phyloP scores from a whole-genome alignment of 2,888 invertebrate genomes.

The Epicampocera succincta region DNA sequence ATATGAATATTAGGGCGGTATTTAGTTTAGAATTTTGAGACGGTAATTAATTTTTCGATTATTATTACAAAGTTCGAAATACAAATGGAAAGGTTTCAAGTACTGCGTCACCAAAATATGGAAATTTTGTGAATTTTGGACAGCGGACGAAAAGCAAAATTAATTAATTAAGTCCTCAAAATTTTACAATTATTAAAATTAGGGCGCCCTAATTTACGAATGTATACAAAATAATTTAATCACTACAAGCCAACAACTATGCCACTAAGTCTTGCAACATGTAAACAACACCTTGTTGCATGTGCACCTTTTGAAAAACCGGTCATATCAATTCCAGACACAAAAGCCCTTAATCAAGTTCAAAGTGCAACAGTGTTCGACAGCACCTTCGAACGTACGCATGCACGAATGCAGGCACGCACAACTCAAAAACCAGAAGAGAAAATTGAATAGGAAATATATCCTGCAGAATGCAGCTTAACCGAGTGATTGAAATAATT shows the following conservation, averaged over 20 bases:
- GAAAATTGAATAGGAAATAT: neutral
- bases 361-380: slow-evolving; percentile 73
- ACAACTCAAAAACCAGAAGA: neutral
- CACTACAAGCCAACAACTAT: slow-evolving; percentile 5
- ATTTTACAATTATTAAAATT: too few relatives aligned
- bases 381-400: slow-evolving; percentile 16
- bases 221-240: neutral
- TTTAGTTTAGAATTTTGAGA: too few relatives aligned
- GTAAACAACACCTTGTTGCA: slow-evolving; percentile 45
- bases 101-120: too few relatives aligned
- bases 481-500: slow-evolving; percentile 15
- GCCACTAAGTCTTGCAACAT: neutral
- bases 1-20: too few relatives aligned
- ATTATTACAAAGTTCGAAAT: too few relatives aligned
- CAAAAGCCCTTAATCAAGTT: slow-evolving; percentile 40
- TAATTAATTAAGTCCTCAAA: too few relatives aligned
- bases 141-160: too few relatives aligned
- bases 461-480: slow-evolving; percentile 31
- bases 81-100: too few relatives aligned
- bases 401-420: slow-evolving; percentile 24
- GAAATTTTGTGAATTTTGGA: too few relatives aligned
- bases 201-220: too few relatives aligned
- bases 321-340: slow-evolving; percentile 27
- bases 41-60: too few relatives aligned
- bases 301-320: slow-evolving; percentile 48